Conservation (phyloP, 2,888 invertebrate genomes). For the Epinotia nisella region DNA sequence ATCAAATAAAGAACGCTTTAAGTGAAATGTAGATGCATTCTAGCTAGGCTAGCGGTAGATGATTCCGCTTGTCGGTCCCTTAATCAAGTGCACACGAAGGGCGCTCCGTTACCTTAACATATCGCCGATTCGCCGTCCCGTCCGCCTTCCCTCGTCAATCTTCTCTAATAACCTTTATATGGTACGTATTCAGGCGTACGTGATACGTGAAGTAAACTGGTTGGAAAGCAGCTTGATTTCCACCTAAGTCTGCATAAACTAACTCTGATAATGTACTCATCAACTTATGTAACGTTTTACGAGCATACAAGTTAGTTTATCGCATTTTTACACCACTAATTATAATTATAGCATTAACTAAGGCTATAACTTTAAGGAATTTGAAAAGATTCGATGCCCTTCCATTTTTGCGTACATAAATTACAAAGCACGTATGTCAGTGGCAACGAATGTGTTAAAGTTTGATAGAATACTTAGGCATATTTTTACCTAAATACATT, state of each 20-base stretch:
- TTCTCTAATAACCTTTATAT: constrained; percentile 25
- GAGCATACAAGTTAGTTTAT: background rate
- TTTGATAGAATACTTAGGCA: background rate
- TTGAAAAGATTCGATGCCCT: background rate
- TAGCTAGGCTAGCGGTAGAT: constrained; percentile 58
- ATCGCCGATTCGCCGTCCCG: constrained; percentile 59
- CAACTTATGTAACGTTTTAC: background rate
- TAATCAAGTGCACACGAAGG: constrained; percentile 70
- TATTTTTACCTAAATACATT: too few relatives aligned
- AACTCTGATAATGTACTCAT: background rate
- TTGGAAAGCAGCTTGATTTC: constrained; percentile 26
- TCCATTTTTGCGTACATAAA: background rate
- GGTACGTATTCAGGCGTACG: constrained; percentile 26
- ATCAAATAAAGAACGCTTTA: too few relatives aligned
- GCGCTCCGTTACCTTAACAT: constrained; percentile 69
- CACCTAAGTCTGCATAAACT: background rate
- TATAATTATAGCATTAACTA: too few relatives aligned
- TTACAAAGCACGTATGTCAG: background rate
- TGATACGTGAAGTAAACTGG: constrained; percentile 23
- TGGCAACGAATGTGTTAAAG: too few relatives aligned
- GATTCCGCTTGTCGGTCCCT: constrained; percentile 65
- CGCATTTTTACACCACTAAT: too few relatives aligned
- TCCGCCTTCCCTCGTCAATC: constrained; percentile 46
- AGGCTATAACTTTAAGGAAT: background rate
- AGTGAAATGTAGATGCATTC: too few relatives aligned